Conservation (phyloP, 2,888 invertebrate genomes). For the Plagodis dolabraria region DNA sequence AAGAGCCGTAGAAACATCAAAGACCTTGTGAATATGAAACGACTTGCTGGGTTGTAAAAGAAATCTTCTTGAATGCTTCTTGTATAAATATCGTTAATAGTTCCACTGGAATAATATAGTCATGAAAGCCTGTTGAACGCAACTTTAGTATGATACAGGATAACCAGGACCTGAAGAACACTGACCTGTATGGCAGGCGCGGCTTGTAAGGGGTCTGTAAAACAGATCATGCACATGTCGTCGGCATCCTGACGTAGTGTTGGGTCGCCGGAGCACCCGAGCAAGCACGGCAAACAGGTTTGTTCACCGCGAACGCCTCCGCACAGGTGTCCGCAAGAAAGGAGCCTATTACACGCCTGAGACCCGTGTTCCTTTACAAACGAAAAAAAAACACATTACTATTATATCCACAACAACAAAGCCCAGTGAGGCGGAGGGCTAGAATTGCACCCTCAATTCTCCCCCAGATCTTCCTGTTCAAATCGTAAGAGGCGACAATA, state of each 20-base stretch:
- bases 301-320: constrained; percentile 96
- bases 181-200: constrained; percentile 96
- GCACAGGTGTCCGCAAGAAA: constrained; percentile 96
- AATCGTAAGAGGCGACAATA: too few relatives aligned
- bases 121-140: neutral
- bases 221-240: constrained; percentile 99
- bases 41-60: too few relatives aligned
- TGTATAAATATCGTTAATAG: too few relatives aligned
- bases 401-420: neutral
- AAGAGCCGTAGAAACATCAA: too few relatives aligned
- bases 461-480: too few relatives aligned
- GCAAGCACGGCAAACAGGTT: constrained; percentile 94
- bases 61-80: too few relatives aligned
- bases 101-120: neutral
- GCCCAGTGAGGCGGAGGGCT: too few relatives aligned
- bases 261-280: constrained; percentile 92
- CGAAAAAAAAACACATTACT: neutral
- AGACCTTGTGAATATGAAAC: too few relatives aligned
- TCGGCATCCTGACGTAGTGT: constrained; percentile 97
- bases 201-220: constrained; percentile 97
- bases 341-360: constrained; percentile 92
- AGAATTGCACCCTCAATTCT: too few relatives aligned
- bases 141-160: too few relatives aligned
- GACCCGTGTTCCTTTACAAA: constrained; percentile 88
- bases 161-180: neutral